These are phyloP conservation scores for Patella ulyssiponensis DNA, from an alignment of 2,888 invertebrate species.

Conservation along the genomic window DNA sequence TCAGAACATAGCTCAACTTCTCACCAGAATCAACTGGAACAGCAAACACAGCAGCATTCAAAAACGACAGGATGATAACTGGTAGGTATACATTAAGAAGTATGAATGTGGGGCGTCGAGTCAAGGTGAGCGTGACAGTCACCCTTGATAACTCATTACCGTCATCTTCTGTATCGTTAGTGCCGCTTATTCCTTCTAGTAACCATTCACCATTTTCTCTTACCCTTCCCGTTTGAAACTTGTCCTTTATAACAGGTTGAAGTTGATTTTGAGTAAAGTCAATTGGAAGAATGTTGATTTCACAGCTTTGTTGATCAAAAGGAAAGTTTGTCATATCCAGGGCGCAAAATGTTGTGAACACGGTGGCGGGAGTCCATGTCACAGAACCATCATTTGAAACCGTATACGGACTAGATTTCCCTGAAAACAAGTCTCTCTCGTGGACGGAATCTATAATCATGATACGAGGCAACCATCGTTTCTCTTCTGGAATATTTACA, in stretches of 20 bases:
- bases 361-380: not conserved
- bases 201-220: not conserved
- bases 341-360: not conserved
- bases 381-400: not conserved
- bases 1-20: not conserved
- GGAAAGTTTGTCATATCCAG: slow-evolving; percentile 1
- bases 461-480: not conserved
- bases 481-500: not conserved
- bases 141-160: not conserved
- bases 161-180: not conserved
- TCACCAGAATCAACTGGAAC: not conserved
- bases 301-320: not conserved
- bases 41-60: not conserved
- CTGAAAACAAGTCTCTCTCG: not conserved
- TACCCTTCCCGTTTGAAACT: too few relatives aligned
- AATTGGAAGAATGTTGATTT: not conserved
- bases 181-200: too few relatives aligned
- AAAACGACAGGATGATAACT: not conserved
- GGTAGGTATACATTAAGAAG: not conserved
- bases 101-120: not conserved
- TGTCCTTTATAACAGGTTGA: not conserved
- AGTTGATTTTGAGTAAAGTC: not conserved
- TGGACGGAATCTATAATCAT: not conserved
- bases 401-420: not conserved
- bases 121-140: not conserved